Evolutionary conservation across 2,113 vertebrate species (phyloP), one percentile per base, ranked within the genome.

Genomic region (Pao palembangensis): DNA sequence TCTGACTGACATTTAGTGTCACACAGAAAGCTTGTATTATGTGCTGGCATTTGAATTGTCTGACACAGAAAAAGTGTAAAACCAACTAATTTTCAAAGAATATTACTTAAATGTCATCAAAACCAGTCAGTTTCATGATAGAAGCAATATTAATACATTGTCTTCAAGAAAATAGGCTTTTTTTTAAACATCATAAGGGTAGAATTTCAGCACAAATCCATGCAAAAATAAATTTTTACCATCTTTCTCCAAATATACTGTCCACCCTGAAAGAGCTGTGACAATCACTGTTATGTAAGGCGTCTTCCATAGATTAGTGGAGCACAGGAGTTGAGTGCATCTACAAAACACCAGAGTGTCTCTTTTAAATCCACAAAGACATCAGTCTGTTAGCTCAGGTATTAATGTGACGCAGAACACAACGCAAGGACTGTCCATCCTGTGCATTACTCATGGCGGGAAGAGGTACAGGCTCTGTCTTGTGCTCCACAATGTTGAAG

Each of bases 401-500:
- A 71, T 79, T 79, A 53, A 92, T 84, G 91, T 88, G 81, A 92
- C 94, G n/a, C 90, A 96, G 81, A 91, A 79, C 71, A 1, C 73
- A 76, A 4, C 75, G 95, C 17, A 98, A 91, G 0, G 93, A 95
- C 1, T 93, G 93, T 73, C 96, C 93, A 61, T 93, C 94, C 59
- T 93, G 87, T 0, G 93, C 93, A 2, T 94, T 93, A 63, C 95
- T 97, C 96, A 99, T 98, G 71, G 95, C 98, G 0, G 97, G 95
- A 76, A 99, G 85, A 0, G 97, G 95, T 3, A 98, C 84, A 0
- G 96, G 96, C 78, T 98, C 95, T 14, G 94, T 93, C 60, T 92
- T 92, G 20, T 91, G 93, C 84, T 96, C 94, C 58, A 95, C 89
- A 2, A 91, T 71, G 63, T 99, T 98, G 84, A 93, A 98, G 73